A percentile compares a stretch with the other conserved stretches of the same genome.
These are phyloP conservation scores for Philereme transversata DNA, from an alignment of 2,888 invertebrate genomes.

Conservation along the genomic window DNA sequence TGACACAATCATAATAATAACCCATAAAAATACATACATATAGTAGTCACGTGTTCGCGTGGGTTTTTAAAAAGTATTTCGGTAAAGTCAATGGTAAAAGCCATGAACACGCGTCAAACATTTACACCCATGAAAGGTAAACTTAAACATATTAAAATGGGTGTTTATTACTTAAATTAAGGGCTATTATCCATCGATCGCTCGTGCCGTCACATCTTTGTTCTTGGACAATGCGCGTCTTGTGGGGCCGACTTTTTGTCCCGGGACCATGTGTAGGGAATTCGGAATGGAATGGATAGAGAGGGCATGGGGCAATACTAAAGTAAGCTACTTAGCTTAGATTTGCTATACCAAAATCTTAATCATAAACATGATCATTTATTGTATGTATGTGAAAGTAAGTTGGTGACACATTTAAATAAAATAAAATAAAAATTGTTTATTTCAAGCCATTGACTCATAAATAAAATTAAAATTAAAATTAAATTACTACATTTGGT, in stretches of 20 bases:
- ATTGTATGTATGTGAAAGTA: too few species aligned
- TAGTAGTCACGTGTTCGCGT: slow-evolving; percentile 2
- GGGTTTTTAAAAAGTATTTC: slow-evolving; percentile 1
- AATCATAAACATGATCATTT: too few species aligned
- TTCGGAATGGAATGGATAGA: slow-evolving; percentile 10
- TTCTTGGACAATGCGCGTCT: slow-evolving; percentile 50
- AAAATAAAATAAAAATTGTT: too few species aligned
- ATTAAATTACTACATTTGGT: too few species aligned
- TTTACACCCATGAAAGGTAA: slow-evolving; percentile 33
- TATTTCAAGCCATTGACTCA: too few species aligned
- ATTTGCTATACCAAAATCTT: neutral
- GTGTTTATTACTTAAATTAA: slow-evolving; percentile 62
- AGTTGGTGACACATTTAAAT: too few species aligned
- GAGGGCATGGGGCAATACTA: neutral
- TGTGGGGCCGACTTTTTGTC: slow-evolving; percentile 42
- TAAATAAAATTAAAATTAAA: too few species aligned
- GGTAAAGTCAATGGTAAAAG: slow-evolving; percentile 15
- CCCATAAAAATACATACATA: neutral
- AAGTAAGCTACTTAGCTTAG: slow-evolving; percentile 1
- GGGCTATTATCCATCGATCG: slow-evolving; percentile 53
- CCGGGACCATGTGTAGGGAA: slow-evolving; percentile 18
- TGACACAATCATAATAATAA: neutral
- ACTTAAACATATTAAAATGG: slow-evolving; percentile 40
- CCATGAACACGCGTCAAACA: slow-evolving; percentile 4
- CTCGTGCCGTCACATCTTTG: slow-evolving; percentile 49